These are phyloP conservation scores for Temnothorax curvispinosus DNA, from an alignment of 1,140 invertebrate genomes.

Conservation along the genomic window DNA sequence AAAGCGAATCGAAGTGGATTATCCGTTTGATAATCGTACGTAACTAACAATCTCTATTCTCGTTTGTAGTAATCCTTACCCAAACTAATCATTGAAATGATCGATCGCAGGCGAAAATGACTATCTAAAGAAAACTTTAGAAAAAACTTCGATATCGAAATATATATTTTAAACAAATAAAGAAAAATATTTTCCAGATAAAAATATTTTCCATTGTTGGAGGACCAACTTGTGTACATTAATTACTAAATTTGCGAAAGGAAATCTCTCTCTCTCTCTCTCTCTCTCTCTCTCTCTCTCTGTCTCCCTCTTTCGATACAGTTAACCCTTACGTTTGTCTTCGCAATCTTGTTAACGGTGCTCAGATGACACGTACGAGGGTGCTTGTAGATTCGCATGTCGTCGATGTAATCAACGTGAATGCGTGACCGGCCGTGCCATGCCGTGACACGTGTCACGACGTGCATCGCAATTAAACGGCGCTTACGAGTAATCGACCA, in stretches of 20 bases:
- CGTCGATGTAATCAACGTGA: slow-evolving; percentile 79
- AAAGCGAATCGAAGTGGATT: slow-evolving; percentile 3
- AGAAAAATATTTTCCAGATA: not conserved
- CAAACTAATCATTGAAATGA: not conserved
- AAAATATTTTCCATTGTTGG: not conserved
- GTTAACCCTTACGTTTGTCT: slow-evolving; percentile 37
- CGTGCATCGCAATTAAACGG: slow-evolving; percentile 72
- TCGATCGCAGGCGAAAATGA: not conserved
- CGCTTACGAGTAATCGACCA: slow-evolving; percentile 63
- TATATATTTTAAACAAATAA: not conserved
- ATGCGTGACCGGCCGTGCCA: slow-evolving; percentile 74
- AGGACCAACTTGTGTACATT: not conserved
- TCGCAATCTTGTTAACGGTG: slow-evolving; percentile 57
- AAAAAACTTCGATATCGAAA: not conserved
- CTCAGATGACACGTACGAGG: slow-evolving; percentile 67
- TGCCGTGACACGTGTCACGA: slow-evolving; percentile 72
- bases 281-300: too few species aligned
- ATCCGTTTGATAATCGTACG: not conserved
- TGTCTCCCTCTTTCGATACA: not conserved
- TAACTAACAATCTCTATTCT: not conserved
- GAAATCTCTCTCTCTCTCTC: not conserved
- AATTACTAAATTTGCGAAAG: slow-evolving; percentile 6
- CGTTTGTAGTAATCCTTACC: not conserved
- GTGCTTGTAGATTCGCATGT: slow-evolving; percentile 77
- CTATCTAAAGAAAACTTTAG: not conserved